These are phyloP conservation scores for Thereva nobilitata DNA, from an alignment of 2,888 invertebrate genomes.

Conservation along the genomic window DNA sequence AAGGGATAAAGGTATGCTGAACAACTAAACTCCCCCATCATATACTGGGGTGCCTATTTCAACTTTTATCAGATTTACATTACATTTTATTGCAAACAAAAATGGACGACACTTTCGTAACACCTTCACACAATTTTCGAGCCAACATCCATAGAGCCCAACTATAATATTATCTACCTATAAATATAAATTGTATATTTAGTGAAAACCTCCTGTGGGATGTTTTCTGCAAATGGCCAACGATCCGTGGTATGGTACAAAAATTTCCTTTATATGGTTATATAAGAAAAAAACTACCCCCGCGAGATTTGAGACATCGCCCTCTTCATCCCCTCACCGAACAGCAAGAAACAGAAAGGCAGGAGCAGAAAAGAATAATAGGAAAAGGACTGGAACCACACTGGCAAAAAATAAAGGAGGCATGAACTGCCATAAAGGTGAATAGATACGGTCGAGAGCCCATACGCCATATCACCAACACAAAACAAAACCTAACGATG, in stretches of 20 bases:
- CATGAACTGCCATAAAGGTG: slow-evolving; percentile 35
- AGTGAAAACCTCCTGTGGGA: slow-evolving; percentile 33
- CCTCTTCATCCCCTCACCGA: not conserved
- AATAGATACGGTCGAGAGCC: slow-evolving; percentile 27
- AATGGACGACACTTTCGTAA: slow-evolving; percentile 21
- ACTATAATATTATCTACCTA: slow-evolving; percentile 17
- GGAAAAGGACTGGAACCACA: not conserved
- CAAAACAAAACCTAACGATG: slow-evolving; percentile 30
- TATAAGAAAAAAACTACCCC: slow-evolving; percentile 26
- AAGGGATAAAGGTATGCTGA: no score
- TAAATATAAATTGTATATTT: slow-evolving; percentile 35
- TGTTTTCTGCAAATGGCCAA: slow-evolving; percentile 35
- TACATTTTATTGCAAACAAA: slow-evolving; percentile 25
- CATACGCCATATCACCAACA: slow-evolving; percentile 26
- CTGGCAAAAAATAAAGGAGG: slow-evolving; percentile 25
- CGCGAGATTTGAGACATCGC: slow-evolving; percentile 14
- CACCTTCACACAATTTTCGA: slow-evolving; percentile 24
- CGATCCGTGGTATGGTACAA: slow-evolving; percentile 33
- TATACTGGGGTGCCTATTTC: not conserved
- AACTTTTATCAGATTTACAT: slow-evolving; percentile 26
- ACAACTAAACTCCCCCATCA: no score
- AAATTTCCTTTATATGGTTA: slow-evolving; percentile 32
- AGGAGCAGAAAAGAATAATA: not conserved
- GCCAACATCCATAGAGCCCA: slow-evolving; percentile 1
- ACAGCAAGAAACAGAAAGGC: not conserved